Evolutionary conservation across 2,797 vertebrate species (phyloP).

Genomic region (Cossypha caffra): DNA sequence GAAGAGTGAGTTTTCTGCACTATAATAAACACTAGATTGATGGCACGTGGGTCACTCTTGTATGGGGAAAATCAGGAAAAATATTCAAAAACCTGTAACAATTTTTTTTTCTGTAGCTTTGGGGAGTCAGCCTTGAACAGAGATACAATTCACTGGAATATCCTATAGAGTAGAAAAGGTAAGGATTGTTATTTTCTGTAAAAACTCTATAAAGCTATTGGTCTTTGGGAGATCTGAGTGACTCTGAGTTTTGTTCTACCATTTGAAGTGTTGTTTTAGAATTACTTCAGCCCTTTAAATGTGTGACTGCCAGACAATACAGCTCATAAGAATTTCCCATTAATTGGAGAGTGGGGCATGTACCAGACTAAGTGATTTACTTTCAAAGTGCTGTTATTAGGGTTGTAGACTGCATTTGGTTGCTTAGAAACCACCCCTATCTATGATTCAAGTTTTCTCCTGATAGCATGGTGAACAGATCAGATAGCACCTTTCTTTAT

Average conservation of each 20-base stretch:
- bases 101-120: background rate
- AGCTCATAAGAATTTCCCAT: background rate
- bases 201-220: background rate
- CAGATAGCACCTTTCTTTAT: conserved; percentile 4
- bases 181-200: background rate
- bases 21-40: background rate
- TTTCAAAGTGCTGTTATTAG: conserved; percentile 38
- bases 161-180: background rate
- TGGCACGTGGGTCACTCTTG: background rate
- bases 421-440: conserved; percentile 67
- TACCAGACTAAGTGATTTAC: conserved; percentile 20
- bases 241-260: background rate
- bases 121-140: background rate
- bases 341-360: background rate
- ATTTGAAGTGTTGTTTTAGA: background rate
- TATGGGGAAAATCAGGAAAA: background rate
- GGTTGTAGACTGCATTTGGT: conserved; percentile 19
- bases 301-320: conserved; percentile 7
- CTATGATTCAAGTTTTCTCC: conserved; percentile 42
- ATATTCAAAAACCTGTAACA: background rate
- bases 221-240: background rate
- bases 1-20: background rate
- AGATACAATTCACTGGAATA: background rate
- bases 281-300: background rate
- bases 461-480: background rate